Conservation (phyloP, 2,888 invertebrate genomes). For the Abrostola tripartita region DNA sequence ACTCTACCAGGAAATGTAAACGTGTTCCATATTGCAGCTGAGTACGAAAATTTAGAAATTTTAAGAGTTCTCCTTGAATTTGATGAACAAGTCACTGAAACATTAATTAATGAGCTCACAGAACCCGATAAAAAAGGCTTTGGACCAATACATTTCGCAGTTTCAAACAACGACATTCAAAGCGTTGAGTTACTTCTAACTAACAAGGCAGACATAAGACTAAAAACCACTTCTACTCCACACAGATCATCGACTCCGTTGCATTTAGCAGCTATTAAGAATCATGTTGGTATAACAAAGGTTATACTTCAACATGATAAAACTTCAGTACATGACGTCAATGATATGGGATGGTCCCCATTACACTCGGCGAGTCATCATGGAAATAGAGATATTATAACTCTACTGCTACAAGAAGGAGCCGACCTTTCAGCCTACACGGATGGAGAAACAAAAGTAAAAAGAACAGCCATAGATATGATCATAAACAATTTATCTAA, state of each 20-base stretch:
- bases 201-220: slow-evolving; percentile 79
- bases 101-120: slow-evolving; percentile 73
- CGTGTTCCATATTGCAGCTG: slow-evolving; percentile 89
- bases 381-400: slow-evolving; percentile 89
- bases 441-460: slow-evolving; percentile 76
- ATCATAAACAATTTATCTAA: slow-evolving; percentile 84
- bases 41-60: slow-evolving; percentile 85
- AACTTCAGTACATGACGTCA: slow-evolving; percentile 80
- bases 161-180: slow-evolving; percentile 80
- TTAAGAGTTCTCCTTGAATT: slow-evolving; percentile 84
- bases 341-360: slow-evolving; percentile 72
- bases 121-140: slow-evolving; percentile 79
- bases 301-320: slow-evolving; percentile 76
- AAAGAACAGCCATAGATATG: slow-evolving; percentile 85
- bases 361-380: slow-evolving; percentile 86
- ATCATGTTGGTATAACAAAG: slow-evolving; percentile 75
- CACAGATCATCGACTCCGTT: slow-evolving; percentile 81
- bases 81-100: slow-evolving; percentile 71
- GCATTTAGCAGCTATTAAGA: slow-evolving; percentile 82
- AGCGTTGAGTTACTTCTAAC: slow-evolving; percentile 81
- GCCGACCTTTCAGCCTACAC: slow-evolving; percentile 81
- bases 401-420: slow-evolving; percentile 77
- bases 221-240: slow-evolving; percentile 79
- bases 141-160: slow-evolving; percentile 88
- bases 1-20: slow-evolving; percentile 83